Percentiles rank a stretch among this genome's conserved stretches.
Evolutionary conservation across 2,888 invertebrate genomes (phyloP).

Genomic region (Chalcis sispes): DNA sequence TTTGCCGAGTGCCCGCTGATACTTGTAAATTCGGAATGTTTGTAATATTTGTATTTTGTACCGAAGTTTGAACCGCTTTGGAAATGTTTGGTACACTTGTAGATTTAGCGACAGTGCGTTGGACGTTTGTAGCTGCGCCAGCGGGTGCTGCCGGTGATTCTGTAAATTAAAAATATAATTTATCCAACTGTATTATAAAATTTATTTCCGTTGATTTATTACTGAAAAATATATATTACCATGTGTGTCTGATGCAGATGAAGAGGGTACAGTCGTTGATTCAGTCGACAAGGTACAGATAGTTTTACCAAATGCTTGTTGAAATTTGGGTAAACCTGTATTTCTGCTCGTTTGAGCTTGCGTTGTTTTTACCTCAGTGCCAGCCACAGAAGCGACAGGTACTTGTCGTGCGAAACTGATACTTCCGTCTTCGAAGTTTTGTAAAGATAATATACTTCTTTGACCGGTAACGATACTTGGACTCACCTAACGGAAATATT

Average conservation of each 20-base stretch:
- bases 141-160: constrained; percentile 55
- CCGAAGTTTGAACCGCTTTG: constrained; percentile 75
- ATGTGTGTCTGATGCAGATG: constrained; percentile 60
- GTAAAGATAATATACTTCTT: constrained; percentile 68
- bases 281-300: constrained; percentile 76
- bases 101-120: constrained; percentile 61
- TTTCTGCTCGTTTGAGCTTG: constrained; percentile 62
- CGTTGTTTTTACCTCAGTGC: constrained; percentile 53
- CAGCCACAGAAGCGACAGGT: constrained; percentile 53
- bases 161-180: constrained; percentile 7
- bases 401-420: constrained; percentile 67
- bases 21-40: constrained; percentile 63
- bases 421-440: constrained; percentile 68
- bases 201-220: no score
- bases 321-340: constrained; percentile 83
- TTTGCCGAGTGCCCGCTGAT: constrained; percentile 66
- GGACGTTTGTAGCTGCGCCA: constrained; percentile 53
- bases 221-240: constrained; percentile 29
- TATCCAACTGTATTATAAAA: no score
- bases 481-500: constrained; percentile 63
- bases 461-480: constrained; percentile 65
- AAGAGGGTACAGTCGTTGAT: constrained; percentile 64
- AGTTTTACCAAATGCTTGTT: constrained; percentile 87
- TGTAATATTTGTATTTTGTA: constrained; percentile 66
- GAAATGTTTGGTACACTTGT: constrained; percentile 68